Evolutionary conservation across 2,113 vertebrate genomes (phyloP).

Genomic region (Myrmecobius fasciatus): DNA sequence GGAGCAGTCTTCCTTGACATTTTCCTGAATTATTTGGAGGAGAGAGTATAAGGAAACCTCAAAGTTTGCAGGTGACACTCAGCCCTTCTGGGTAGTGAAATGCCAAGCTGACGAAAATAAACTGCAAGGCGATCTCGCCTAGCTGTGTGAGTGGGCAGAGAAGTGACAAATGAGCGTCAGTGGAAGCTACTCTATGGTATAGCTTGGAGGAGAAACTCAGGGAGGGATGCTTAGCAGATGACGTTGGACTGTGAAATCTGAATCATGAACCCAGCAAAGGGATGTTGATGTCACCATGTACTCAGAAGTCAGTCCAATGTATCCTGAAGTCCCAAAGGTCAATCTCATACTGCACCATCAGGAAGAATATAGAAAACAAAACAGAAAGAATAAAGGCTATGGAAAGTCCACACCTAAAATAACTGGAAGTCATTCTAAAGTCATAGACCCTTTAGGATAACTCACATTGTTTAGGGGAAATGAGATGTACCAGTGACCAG

Average conservation of each 20-base stretch:
- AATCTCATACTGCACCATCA: constrained; percentile 56
- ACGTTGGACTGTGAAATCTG: constrained; percentile 33
- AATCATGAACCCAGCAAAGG: constrained; percentile 77
- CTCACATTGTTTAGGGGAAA: neutral
- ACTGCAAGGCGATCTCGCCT: neutral
- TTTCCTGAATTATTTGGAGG: constrained; percentile 38
- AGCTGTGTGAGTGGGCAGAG: neutral
- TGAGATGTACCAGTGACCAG: neutral
- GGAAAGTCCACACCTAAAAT: constrained; percentile 37
- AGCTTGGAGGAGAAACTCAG: constrained; percentile 19
- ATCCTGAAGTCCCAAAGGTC: constrained; percentile 77
- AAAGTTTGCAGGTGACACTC: neutral
- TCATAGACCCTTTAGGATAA: constrained; percentile 15
- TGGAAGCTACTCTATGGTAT: neutral
- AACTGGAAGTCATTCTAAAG: neutral
- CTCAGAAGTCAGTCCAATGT: constrained; percentile 57
- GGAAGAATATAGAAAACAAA: constrained; percentile 79
- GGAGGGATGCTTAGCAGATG: neutral
- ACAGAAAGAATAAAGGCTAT: constrained; percentile 58
- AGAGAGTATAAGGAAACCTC: constrained; percentile 26
- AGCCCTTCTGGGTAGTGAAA: constrained; percentile 20
- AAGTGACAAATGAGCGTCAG: neutral
- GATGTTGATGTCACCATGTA: constrained; percentile 64
- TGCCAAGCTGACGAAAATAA: neutral
- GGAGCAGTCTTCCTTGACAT: neutral